Percentiles rank a stretch among this genome's conserved stretches.
Evolutionary conservation across 2,113 vertebrate species (phyloP).

Genomic region (Nesoenas mayeri): DNA sequence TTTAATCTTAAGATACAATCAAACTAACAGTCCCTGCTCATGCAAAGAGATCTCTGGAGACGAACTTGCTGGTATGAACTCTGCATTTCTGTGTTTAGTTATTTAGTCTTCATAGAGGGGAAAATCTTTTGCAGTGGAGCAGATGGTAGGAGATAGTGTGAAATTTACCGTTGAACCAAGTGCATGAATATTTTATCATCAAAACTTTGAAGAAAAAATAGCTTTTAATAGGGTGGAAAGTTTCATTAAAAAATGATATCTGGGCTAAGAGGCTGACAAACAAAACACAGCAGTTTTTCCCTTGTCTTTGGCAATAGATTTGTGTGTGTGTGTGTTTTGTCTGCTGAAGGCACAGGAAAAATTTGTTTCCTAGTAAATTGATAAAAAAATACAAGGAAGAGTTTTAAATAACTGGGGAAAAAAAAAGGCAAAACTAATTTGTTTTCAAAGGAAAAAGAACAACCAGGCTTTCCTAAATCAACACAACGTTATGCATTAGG

Average conservation of each 20-base stretch:
- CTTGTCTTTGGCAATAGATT: not conserved
- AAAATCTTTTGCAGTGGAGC: not conserved
- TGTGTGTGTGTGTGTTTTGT: not conserved
- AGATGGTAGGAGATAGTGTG: slow-evolving; percentile 32
- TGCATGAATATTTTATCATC: not conserved
- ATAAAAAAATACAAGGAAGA: not conserved
- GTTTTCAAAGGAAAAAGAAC: not conserved
- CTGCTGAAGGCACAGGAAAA: not conserved
- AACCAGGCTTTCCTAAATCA: not conserved
- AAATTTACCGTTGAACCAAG: not conserved
- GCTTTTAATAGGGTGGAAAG: not conserved
- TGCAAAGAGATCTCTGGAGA: slow-evolving; percentile 39
- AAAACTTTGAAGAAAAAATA: slow-evolving; percentile 19
- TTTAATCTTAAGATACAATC: slow-evolving; percentile 49
- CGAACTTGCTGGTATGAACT: slow-evolving; percentile 34
- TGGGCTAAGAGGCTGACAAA: not conserved
- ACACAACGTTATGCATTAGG: not conserved
- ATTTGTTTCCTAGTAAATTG: not conserved
- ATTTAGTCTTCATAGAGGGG: not conserved
- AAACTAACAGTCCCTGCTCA: slow-evolving; percentile 5
- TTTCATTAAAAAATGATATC: not conserved
- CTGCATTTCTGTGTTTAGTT: slow-evolving; percentile 30
- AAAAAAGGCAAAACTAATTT: not conserved
- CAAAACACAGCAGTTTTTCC: not conserved
- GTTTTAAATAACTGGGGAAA: not conserved